These are phyloP conservation scores for Oncorhynchus masou DNA, from an alignment of 2,113 vertebrate genomes.

Conservation along the genomic window DNA sequence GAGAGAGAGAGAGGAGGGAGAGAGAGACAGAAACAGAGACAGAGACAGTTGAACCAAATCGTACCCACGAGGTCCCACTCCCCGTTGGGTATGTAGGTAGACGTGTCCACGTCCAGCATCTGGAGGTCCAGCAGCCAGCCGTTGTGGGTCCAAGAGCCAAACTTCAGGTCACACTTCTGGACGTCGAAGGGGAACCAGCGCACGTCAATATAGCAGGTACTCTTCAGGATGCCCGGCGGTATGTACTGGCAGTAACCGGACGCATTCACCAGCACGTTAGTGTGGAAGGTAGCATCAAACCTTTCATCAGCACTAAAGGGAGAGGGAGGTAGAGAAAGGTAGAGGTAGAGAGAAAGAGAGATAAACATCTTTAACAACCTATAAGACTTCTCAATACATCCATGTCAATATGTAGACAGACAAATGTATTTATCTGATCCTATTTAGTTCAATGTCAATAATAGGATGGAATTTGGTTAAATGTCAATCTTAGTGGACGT, in stretches of 20 bases:
- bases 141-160: conserved; percentile 87
- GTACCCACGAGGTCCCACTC: conserved; percentile 90
- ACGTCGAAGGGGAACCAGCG: conserved; percentile 88
- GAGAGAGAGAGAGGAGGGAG: neutral
- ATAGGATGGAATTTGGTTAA: too few relatives aligned
- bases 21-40: too few relatives aligned
- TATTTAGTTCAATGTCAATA: too few relatives aligned
- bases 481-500: too few relatives aligned
- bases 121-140: conserved; percentile 87
- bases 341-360: neutral
- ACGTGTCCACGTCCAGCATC: conserved; percentile 84
- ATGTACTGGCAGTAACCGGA: conserved; percentile 86
- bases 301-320: conserved; percentile 81
- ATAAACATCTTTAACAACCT: neutral
- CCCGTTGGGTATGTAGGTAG: conserved; percentile 84
- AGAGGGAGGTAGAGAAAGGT: neutral
- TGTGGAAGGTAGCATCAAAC: conserved; percentile 87
- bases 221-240: conserved; percentile 90
- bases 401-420: neutral
- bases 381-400: neutral
- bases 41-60: conserved; percentile 22
- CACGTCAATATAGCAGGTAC: conserved; percentile 79
- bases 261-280: conserved; percentile 85
- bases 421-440: neutral
- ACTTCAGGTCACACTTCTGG: conserved; percentile 86